A percentile compares a stretch with the other conserved stretches of the same genome.
Evolutionary conservation across 2,888 invertebrate species (phyloP).

Genomic region (Caprella mutica): DNA sequence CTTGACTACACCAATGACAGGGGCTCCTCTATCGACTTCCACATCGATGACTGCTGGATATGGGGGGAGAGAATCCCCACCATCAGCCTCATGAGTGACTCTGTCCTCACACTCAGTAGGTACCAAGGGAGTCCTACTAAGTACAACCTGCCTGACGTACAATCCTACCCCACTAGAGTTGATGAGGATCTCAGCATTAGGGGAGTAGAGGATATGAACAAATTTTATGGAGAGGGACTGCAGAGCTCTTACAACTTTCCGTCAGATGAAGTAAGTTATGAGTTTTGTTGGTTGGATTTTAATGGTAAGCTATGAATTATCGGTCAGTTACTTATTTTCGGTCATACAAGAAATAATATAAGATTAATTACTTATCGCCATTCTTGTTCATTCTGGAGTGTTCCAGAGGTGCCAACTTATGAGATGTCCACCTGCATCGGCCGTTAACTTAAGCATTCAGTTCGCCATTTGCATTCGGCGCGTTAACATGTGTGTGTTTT

Average conservation of each 20-base stretch:
- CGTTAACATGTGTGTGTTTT: no score
- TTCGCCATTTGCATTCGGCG: no score
- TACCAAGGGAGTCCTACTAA: slow-evolving; percentile 45
- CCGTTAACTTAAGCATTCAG: no score
- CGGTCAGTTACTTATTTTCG: no score
- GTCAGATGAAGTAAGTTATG: not conserved
- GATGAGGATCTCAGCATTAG: no score
- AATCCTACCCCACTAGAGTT: slow-evolving; percentile 41
- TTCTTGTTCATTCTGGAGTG: no score
- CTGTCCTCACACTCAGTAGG: slow-evolving; percentile 66
- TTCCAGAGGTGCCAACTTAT: no score
- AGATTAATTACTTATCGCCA: no score
- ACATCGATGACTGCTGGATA: slow-evolving; percentile 97
- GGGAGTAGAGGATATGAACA: slow-evolving; percentile 24
- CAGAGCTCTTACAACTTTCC: not conserved
- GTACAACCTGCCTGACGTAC: slow-evolving; percentile 52
- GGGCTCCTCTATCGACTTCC: slow-evolving; percentile 93
- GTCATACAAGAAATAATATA: no score
- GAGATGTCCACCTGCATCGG: no score
- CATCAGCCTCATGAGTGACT: slow-evolving; percentile 70
- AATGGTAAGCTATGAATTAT: no score
- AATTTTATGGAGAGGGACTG: not conserved
- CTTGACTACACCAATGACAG: slow-evolving; percentile 76
- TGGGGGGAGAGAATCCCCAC: slow-evolving; percentile 98
- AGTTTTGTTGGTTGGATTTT: no score